Evolutionary conservation across 2,797 vertebrate species (phyloP), one percentile per base, ranked within the genome.

Genomic region (Epinephelus malabaricus): DNA sequence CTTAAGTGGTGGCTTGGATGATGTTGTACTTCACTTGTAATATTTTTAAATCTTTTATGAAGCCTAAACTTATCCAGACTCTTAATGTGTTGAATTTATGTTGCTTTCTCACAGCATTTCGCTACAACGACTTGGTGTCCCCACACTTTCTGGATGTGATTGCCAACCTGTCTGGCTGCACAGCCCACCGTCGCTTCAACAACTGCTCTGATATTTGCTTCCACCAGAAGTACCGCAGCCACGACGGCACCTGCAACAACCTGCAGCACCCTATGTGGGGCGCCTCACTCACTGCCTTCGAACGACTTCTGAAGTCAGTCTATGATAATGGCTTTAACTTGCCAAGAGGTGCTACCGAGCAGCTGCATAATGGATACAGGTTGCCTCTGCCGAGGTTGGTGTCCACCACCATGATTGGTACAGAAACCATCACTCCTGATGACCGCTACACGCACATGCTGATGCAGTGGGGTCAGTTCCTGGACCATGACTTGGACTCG

Each of bases 401-500:
- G 86, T 99, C 98, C 38, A 99, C 98, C 13, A 89, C 93, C 5
- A 94, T 99, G 90, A 97, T 99, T 0, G 98, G 97, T 34, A 96
- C 98, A 0, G 98, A 99, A 94, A 94, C 95, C 1, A 85, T 99
- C 79, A 99, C 98, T 3, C 97, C 98, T 0, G 98, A 99, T 0
- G 95, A 96, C 62, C 96, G 96, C 63, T 99, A 97, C 93, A 99
- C 98, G 0, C 98, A 99, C 93, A 99, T 99, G 96, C 94, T 98
- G 13, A 99, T 99, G 98, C 98, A 99, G 84, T 99, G 98, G 98
- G 98, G 98, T 43, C 98, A 99, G 92, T 99, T 99, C 87, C 94
- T 99, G 3, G 98, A 99, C 94, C 98, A 99, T 0, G 98, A 99
- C 83, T 87, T 99, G 86, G 98, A 99, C 86, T 96, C 97, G 4